Evolutionary conservation across 1,140 invertebrate genomes (phyloP).

Genomic region (Hyphantria cunea): DNA sequence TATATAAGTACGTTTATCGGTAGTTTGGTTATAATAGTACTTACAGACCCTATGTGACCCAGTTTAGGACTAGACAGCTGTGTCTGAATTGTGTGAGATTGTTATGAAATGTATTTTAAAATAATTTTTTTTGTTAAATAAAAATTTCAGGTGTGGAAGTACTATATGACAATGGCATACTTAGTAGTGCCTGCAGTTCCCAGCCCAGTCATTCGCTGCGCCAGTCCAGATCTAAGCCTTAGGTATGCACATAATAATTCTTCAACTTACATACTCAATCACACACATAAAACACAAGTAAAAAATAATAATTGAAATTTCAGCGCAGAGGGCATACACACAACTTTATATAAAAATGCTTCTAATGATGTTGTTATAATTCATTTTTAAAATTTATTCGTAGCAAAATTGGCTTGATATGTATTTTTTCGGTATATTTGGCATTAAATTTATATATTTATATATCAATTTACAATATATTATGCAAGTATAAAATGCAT

Average conservation of each 20-base stretch:
- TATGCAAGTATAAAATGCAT: conserved; percentile 17
- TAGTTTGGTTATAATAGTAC: too few relatives aligned
- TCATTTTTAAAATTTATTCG: background rate
- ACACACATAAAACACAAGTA: conserved; percentile 5
- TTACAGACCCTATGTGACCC: too few relatives aligned
- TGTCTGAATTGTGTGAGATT: too few relatives aligned
- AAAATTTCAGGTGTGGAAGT: conserved; percentile 92
- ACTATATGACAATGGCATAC: conserved; percentile 97
- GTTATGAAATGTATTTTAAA: too few relatives aligned
- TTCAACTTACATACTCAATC: conserved; percentile 3
- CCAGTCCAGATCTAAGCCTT: conserved; percentile 95
- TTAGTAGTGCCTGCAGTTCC: conserved; percentile 94
- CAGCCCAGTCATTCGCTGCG: conserved; percentile 92
- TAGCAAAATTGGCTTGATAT: conserved; percentile 36
- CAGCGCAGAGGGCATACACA: background rate
- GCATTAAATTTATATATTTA: conserved; percentile 35
- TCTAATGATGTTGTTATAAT: conserved; percentile 4
- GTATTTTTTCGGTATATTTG: conserved; percentile 37
- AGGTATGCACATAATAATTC: conserved; percentile 83
- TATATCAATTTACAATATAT: conserved; percentile 7
- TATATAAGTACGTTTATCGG: too few relatives aligned
- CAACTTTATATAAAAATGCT: too few relatives aligned
- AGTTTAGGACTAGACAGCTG: too few relatives aligned
- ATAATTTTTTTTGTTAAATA: too few relatives aligned
- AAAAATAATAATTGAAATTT: background rate